Conservation (phyloP, 1,140 invertebrate genomes). For the Dinoponera quadriceps region DNA sequence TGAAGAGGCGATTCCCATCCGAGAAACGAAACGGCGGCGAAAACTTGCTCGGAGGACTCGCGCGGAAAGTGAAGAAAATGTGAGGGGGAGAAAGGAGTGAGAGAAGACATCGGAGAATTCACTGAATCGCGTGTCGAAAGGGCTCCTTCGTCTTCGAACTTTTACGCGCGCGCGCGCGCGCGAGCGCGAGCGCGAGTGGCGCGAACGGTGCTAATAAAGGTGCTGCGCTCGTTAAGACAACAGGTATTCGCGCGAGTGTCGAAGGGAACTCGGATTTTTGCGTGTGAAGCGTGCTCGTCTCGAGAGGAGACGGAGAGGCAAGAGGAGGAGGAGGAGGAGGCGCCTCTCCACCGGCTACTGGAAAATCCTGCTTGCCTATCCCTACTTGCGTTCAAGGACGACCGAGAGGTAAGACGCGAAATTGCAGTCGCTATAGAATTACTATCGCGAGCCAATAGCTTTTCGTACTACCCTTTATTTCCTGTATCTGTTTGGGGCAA, state of each 20-base stretch:
- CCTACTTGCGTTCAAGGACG: constrained; percentile 55
- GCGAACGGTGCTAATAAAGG: constrained; percentile 65
- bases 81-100: constrained; percentile 17
- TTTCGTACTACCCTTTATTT: not conserved
- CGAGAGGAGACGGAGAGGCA: constrained; percentile 36
- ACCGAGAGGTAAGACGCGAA: constrained; percentile 62
- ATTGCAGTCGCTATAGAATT: constrained; percentile 54
- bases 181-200: constrained; percentile 61
- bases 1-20: not conserved
- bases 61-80: not conserved
- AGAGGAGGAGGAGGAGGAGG: constrained; percentile 16
- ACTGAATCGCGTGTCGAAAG: not conserved
- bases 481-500: too few species aligned
- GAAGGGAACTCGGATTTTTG: constrained; percentile 70
- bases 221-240: constrained; percentile 57
- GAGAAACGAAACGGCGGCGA: not conserved
- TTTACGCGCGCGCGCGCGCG: constrained; percentile 25
- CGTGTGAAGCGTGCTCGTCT: constrained; percentile 56
- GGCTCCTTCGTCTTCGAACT: not conserved
- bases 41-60: not conserved
- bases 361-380: constrained; percentile 66
- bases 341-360: constrained; percentile 51
- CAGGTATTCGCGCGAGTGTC: constrained; percentile 67
- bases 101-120: not conserved
- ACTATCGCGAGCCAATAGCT: constrained; percentile 44